Conservation (phyloP, 2,797 vertebrate genomes). For the Podarcis lilfordi region DNA sequence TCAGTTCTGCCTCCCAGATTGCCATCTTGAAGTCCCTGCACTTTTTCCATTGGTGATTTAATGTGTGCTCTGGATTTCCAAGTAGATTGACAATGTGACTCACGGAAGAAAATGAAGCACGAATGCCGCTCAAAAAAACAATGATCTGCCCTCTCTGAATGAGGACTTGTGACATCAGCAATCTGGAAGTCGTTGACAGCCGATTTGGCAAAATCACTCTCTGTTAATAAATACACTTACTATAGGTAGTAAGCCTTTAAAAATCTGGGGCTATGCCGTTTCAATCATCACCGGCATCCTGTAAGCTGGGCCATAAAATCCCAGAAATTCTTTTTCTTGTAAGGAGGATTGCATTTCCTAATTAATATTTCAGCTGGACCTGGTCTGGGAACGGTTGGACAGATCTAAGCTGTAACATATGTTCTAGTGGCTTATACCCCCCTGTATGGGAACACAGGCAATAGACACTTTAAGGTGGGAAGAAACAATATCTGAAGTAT, state of each 20-base stretch:
- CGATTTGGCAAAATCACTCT: conserved; percentile 86
- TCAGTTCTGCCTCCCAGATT: conserved; percentile 70
- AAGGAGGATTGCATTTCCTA: conserved; percentile 63
- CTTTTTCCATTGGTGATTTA: conserved; percentile 74
- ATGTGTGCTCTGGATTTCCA: conserved; percentile 71
- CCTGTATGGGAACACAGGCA: neutral
- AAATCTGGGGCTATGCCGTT: conserved; percentile 82
- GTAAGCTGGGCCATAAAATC: conserved; percentile 49
- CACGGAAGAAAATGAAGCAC: conserved; percentile 78
- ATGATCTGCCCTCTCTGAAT: conserved; percentile 79
- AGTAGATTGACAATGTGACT: conserved; percentile 66
- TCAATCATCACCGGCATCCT: conserved; percentile 84
- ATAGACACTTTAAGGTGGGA: neutral
- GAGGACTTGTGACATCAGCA: conserved; percentile 89
- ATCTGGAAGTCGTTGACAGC: conserved; percentile 89
- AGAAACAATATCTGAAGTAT: neutral
- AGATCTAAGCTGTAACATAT: conserved; percentile 32
- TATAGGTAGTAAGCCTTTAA: conserved; percentile 84
- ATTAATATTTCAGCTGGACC: conserved; percentile 65
- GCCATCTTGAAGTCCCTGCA: conserved; percentile 67
- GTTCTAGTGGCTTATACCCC: conserved; percentile 32
- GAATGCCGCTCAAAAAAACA: conserved; percentile 75
- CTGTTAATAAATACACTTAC: conserved; percentile 82
- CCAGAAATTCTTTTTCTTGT: conserved; percentile 65
- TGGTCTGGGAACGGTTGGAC: conserved; percentile 59